Conservation (phyloP, 2,797 vertebrate genomes). For the Linurgus olivaceus region DNA sequence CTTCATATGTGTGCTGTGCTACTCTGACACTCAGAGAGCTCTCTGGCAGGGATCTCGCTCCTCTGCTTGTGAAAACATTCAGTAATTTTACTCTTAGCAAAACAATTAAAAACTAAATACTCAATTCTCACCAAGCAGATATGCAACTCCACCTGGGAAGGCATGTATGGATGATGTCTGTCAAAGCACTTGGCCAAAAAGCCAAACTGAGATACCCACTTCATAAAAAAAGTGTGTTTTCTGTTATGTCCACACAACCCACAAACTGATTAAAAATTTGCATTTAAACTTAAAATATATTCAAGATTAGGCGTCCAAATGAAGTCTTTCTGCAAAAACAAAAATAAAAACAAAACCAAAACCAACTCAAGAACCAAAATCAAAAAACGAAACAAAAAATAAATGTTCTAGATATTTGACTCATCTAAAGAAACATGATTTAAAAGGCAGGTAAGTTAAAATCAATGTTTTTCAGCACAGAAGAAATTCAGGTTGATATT, state of each 20-base stretch:
- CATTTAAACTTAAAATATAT: neutral
- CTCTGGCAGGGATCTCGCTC: neutral
- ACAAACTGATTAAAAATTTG: neutral
- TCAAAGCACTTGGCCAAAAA: neutral
- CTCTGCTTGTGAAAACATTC: neutral
- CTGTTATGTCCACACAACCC: neutral
- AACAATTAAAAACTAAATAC: neutral
- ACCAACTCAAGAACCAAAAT: neutral
- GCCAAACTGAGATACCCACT: neutral
- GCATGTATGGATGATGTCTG: neutral
- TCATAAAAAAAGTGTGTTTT: neutral
- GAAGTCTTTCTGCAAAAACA: neutral
- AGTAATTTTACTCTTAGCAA: neutral
- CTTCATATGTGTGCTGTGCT: neutral
- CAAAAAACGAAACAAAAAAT: neutral
- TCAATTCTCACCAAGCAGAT: neutral
- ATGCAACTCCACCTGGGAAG: neutral
- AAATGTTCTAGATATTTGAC: neutral
- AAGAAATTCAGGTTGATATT: neutral
- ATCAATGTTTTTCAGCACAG: neutral
- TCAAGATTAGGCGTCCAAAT: neutral
- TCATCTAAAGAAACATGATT: neutral
- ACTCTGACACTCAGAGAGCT: neutral
- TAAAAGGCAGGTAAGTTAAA: constrained; percentile 1
- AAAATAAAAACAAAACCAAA: neutral